Base-by-base conservation (phyloP, 2,113 vertebrate genomes). In the Colaptes auratus region DNA sequence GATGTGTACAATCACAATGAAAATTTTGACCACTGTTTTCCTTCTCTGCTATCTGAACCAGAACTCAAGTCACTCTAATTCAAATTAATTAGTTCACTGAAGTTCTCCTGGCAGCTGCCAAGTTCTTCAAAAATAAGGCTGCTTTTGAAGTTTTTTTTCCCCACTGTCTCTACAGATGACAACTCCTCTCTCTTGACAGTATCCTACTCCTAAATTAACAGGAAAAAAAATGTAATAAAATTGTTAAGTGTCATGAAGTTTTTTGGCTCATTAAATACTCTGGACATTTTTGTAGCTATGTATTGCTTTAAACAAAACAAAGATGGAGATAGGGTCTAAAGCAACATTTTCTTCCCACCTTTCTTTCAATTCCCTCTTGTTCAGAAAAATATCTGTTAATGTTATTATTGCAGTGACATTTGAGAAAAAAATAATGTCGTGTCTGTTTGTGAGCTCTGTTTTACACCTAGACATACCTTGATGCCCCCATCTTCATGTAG, bases 181-280 rank as follows among this genome's bases (percentile, higher is more conserved):
- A 78, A 75, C 2, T 9, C 35, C 12, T 58, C 33, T 72, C 24
- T 87, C 53, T 82, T 21, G 5, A 64, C 15, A 63, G 46, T 82
- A 50, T 65, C 64, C 39, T 69, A 67, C 31, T 87, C 61, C 82
- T 79, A 87, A 75, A 78, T 69, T 82, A 78, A 72, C 11, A 17
- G 19, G 7, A 39, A 20, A 30, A n/a, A 44, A 31, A 23, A 52
- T 6, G 19, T 52, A 48, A 53, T 30, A 78, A 60, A 58, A 79
- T 55, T 1, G 0, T 28, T 52, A 66, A 61, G 31, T 14, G 4
- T 55, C 31, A 9, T 15, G 1, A 66, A 30, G 2, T 4, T 82
- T 80, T 70, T 65, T 59, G 24, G n/a, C 6, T 10, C 30, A 36
- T 82, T 79, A 83, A 86, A 53, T 42, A 23, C 27, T 85, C 70